Base-by-base conservation (phyloP, 2,888 invertebrate species). In the Synanthedon vespiformis region DNA sequence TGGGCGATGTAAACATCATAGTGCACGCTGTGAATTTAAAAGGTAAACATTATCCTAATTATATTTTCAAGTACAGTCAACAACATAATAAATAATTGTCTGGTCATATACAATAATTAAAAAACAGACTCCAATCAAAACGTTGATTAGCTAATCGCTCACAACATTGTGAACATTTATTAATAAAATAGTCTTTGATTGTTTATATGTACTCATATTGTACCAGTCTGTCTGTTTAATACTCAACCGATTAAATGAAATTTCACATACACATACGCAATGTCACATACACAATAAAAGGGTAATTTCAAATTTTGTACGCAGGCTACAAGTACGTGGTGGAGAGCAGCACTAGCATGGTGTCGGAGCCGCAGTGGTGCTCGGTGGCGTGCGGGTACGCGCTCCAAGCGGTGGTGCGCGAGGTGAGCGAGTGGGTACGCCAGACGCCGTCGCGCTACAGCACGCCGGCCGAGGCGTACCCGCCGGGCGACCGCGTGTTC, bases 301-400 rank as follows among this genome's bases (percentile, higher is more conserved):
- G n/a, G 41, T 22, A 22, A 22, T 22, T 22, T 22, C 4, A 0
- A 22, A 22, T 22, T 22, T 22, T 22, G 22, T 34, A 10, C 34
- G 2, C 63, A 82, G 87, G 86, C 0, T 84, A 78, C 70, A 86
- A 83, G 57, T 87, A 84, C 64, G 58, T 76, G 44, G 64, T 86
- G 10, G 70, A 83, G 12, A 89, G 91, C 52, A 94, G 94, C 18
- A 88, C 88, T 52, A 70, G 88, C 18, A 83, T 93, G 64, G 89
- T 86, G 0, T 70, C 92, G 27, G 92, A 92, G 63, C 94, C 95
- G 67, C 88, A 91, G 54, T 98, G 95, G 94, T 89, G 91, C 50
- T 67, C 75, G 0, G 64, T 84, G 0, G 77, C 90, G 0, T 88
- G 90, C 1, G 81, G 90, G 0, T 95, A 92, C 81, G 93, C 95